Conservation (phyloP, 1,140 invertebrate species). For the Drosophila arawakana region DNA sequence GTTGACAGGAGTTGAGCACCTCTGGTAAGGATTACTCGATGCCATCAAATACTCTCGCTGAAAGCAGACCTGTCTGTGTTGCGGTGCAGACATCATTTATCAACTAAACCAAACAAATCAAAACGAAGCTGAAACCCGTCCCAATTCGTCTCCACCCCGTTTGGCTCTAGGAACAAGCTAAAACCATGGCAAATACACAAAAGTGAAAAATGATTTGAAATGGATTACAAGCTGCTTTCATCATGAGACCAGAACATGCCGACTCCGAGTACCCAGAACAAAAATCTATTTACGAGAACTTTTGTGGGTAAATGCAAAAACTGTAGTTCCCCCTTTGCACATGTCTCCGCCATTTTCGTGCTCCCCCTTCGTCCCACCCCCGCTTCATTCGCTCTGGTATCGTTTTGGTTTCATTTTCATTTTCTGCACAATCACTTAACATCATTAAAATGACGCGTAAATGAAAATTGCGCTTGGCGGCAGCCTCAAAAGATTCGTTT, state of each 20-base stretch:
- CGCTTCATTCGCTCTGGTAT: conserved; percentile 14
- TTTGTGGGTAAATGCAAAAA: conserved; percentile 72
- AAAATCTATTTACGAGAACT: conserved; percentile 80
- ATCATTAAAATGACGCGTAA: conserved; percentile 83
- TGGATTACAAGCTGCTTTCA: conserved; percentile 79
- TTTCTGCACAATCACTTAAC: conserved; percentile 83
- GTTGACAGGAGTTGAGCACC: conserved; percentile 18
- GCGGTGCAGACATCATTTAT: conserved; percentile 79
- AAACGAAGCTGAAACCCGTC: conserved; percentile 59
- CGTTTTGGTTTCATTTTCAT: conserved; percentile 52
- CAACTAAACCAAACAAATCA: conserved; percentile 78
- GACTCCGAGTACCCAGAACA: conserved; percentile 31
- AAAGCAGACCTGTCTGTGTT: conserved; percentile 71
- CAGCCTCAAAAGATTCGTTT: conserved; percentile 39
- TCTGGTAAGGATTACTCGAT: conserved; percentile 5
- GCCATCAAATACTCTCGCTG: conserved; percentile 4
- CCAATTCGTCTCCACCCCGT: background rate
- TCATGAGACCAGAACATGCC: conserved; percentile 52
- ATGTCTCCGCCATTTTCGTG: background rate
- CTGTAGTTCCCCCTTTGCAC: conserved; percentile 11
- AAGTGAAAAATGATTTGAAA: conserved; percentile 82
- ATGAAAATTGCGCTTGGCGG: conserved; percentile 73
- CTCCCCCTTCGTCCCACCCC: background rate
- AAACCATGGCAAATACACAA: conserved; percentile 65
- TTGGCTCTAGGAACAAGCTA: conserved; percentile 4